Evolutionary conservation across 2,888 invertebrate genomes (phyloP), one percentile per base, ranked within the genome.

Genomic region (Petrophora chlorosata): DNA sequence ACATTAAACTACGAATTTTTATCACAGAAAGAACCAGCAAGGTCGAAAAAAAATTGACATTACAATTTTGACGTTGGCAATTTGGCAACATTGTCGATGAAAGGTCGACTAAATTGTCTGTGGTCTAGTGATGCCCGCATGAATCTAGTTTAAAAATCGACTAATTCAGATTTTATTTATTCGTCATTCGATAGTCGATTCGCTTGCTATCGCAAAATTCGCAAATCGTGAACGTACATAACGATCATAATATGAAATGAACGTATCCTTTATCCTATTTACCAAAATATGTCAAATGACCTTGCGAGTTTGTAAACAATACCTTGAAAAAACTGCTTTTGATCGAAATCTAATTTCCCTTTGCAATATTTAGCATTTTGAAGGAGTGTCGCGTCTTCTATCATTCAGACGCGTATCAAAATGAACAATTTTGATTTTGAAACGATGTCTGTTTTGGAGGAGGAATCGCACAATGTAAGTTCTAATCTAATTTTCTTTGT

Each of bases 251-350:
- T 79, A 59, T 54, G 34, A 42, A 42, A 45, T 54, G 74, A 73
- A 73, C 71, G 70, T 65, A 61, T 9, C 65, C 45, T 29, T 38
- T 34, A 39, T 7, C 32, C 38, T 69, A 70, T 76, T 74, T 76
- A 83, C 81, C 76, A 83, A 83, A 86, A 84, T 85, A 85, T 85
- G 85, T 84, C 85, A 90, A 85, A 90, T 93, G 94, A 93, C 93
- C 93, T 94, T 94, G 94, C 92, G 83, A 94, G 93, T 94, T 94
- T 94, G 94, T 94, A 94, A 94, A 94, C 94, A 94, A 91, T 83
- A 92, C 90, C 90, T 92, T 92, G 73, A 59, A 57, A n/a, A 55
- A 68, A 63, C 50, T 60, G 59, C 54, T 70, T 92, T 92, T 92
- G 91, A 82, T 84, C 57, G 70, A 74, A 61, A 67, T 69, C 63